Conservation (phyloP, 2,888 invertebrate species). For the Diplazon laetatorius region DNA sequence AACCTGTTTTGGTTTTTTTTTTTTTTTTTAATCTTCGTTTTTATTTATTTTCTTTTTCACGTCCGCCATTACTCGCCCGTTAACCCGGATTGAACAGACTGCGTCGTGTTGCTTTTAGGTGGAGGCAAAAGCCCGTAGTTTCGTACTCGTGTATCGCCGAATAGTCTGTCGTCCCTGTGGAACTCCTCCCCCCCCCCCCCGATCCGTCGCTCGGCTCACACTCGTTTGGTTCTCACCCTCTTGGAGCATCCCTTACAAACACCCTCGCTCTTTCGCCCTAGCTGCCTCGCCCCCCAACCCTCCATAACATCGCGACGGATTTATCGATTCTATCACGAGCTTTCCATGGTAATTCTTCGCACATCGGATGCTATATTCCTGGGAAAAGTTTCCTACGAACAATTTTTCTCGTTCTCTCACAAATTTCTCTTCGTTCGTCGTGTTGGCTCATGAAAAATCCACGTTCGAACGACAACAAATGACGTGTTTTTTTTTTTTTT, state of each 20-base stretch:
- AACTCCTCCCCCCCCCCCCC: too few relatives aligned
- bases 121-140: too few relatives aligned
- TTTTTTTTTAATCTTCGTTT: too few relatives aligned
- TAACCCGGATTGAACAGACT: too few relatives aligned
- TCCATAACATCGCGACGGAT: slow-evolving; percentile 12
- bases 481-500: too few relatives aligned
- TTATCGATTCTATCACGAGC: slow-evolving; percentile 23
- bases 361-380: not conserved
- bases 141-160: slow-evolving; percentile 50
- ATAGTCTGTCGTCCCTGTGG: slow-evolving; percentile 34
- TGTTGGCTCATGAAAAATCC: too few relatives aligned
- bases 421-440: not conserved
- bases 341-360: slow-evolving; percentile 6
- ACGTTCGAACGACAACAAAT: slow-evolving; percentile 6
- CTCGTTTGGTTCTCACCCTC: slow-evolving; percentile 19
- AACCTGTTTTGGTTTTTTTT: too few relatives aligned
- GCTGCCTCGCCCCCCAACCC: not conserved
- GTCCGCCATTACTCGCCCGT: slow-evolving; percentile 53
- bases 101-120: too few relatives aligned
- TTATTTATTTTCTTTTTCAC: too few relatives aligned
- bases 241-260: slow-evolving; percentile 20
- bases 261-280: too few relatives aligned
- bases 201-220: slow-evolving; percentile 13
- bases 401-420: not conserved
- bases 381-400: slow-evolving; percentile 1